Base-by-base conservation (phyloP, 2,113 vertebrate genomes). In the Periophthalmus modestus region DNA sequence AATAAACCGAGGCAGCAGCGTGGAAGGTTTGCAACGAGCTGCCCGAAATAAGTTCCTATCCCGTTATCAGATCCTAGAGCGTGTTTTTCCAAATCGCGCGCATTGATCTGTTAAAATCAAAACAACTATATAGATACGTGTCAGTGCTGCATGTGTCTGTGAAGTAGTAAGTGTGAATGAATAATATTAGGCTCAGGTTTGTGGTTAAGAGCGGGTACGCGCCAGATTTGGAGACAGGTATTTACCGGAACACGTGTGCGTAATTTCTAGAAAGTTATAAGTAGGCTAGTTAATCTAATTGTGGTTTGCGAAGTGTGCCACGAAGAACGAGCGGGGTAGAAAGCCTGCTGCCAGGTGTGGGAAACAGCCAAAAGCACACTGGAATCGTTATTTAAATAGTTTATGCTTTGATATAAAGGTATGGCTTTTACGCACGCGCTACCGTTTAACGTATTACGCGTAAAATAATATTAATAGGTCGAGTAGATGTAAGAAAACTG, bases 1-100 rank as follows among this genome's bases (percentile, higher is more conserved):
- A 69, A 78, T 21, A 82, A 68, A 79, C 55, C 66, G 71, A 24
- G 3, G 23, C 21, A 14, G 57, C 23, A 5, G 23, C 39, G 55
- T 7, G 33, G 62, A 65, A 10, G 13, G 34, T 36, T 34, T 19
- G 62, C 18, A 54, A 54, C 18, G 34, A n/a, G 62, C 12, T 65
- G 7, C 16, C 7, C 34, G 2, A 39, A 43, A 65, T 4, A 33
- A 33, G 15, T 34, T 62, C 23, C 4, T 6, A 15, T 24, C 28
- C 24, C 24, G 23, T 15, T 24, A 28, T 33, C 58, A 6, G 16
- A 28, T 10, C 9, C 39, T 9, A 6, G 7, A 43, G 9, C 39
- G 7, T 43, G 39, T 43, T 43, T 43, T n/a, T n/a, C 10, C 10
- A 10, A 43, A 43, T 43, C 39, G 39, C 39, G 39, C 39, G 39